These are phyloP conservation scores for Tenualosa thibaudeaui DNA, from an alignment of 2,797 vertebrate genomes.

Conservation along the genomic window DNA sequence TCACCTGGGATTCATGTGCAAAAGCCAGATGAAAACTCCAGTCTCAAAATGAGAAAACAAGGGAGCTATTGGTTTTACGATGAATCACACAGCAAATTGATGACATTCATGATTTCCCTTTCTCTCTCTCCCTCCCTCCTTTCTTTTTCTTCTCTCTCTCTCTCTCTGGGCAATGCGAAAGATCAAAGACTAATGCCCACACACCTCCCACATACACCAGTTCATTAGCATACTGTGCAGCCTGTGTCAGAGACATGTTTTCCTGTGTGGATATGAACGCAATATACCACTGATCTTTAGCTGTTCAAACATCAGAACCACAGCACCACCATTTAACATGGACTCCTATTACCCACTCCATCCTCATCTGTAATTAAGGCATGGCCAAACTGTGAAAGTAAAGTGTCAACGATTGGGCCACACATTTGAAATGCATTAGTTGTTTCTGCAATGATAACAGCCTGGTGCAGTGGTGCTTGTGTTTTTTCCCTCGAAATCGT, in stretches of 20 bases:
- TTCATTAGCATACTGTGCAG: neutral
- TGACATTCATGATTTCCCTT: conserved; percentile 8
- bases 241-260: conserved; percentile 1
- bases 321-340: neutral
- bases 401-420: neutral
- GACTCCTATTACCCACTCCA: neutral
- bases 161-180: neutral
- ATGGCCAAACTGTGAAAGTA: neutral
- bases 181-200: conserved; percentile 15
- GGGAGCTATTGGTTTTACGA: neutral
- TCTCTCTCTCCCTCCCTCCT: neutral
- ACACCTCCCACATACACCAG: neutral
- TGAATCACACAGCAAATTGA: neutral
- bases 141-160: neutral
- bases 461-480: neutral
- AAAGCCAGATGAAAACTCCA: neutral
- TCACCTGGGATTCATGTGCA: neutral
- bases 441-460: neutral
- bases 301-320: neutral
- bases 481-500: neutral
- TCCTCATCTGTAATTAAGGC: neutral
- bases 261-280: neutral
- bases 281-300: neutral
- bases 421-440: neutral
- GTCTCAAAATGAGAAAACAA: conserved; percentile 15